Conservation (phyloP, 2,113 vertebrate genomes). For the Menidia beryllina region DNA sequence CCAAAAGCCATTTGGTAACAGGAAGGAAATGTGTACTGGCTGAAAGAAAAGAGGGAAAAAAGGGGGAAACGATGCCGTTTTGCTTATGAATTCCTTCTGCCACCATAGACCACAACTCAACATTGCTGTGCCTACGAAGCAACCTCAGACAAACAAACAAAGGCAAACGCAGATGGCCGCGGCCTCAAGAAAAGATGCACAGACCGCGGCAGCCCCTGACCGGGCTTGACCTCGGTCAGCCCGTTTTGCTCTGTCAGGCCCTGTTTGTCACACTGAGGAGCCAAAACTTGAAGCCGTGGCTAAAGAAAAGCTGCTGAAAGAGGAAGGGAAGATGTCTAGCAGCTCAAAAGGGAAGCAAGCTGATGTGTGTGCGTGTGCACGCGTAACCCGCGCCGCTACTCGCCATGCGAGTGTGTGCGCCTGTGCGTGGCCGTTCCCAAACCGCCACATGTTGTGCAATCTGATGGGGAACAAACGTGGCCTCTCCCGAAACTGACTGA, state of each 20-base stretch:
- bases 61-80: conserved; percentile 16
- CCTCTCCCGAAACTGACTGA: conserved; percentile 40
- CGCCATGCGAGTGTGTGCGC: background rate
- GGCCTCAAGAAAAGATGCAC: conserved; percentile 16
- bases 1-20: conserved; percentile 22
- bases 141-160: conserved; percentile 52
- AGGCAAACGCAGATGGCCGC: background rate
- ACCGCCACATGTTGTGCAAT: conserved; percentile 60
- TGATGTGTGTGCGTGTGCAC: conserved; percentile 15
- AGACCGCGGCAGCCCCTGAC: conserved; percentile 31
- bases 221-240: conserved; percentile 42
- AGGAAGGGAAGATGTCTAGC: conserved; percentile 38
- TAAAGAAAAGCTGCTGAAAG: conserved; percentile 62
- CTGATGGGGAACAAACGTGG: conserved; percentile 55
- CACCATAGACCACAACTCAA: conserved; percentile 46
- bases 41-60: background rate
- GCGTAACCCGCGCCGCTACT: conserved; percentile 3
- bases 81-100: conserved; percentile 28
- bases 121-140: conserved; percentile 38
- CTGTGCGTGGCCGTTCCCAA: conserved; percentile 15
- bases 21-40: conserved; percentile 14
- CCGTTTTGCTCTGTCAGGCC: conserved; percentile 38
- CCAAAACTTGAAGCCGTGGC: conserved; percentile 41
- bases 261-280: conserved; percentile 44
- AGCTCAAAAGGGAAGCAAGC: conserved; percentile 43